Evolutionary conservation across 1,140 invertebrate genomes (phyloP), one percentile per base, ranked within the genome.

Genomic region (Harpegnathos saltator): DNA sequence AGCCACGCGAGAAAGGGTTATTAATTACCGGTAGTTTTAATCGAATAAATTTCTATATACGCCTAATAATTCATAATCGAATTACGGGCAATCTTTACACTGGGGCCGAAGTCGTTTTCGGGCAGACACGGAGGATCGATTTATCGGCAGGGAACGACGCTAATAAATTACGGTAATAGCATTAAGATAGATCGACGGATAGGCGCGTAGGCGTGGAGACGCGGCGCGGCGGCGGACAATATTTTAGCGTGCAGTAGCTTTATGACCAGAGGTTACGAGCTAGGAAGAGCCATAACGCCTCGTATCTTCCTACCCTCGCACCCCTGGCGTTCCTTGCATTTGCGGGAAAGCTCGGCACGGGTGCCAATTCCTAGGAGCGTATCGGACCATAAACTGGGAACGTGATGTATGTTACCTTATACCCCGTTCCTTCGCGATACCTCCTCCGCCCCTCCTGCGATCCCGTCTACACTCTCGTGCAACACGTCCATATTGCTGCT

Each of bases 261-360:
- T 94, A 94, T 94, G 93, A 93, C 90, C 91, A 89, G 89, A 91
- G 91, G 92, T 94, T 94, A 94, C 92, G 93, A 94, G 93, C 91
- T 91, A 94, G 93, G 91, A 94, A 93, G 91, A 94, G 89, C 93
- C 91, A 93, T 94, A 94, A 94, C 91, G 91, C 87, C 88, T 90
- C 85, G 86, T 90, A 90, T 91, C 82, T 89, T 80, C 83, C 68
- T 58, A 73, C 75, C 61, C 72, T 66, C 82, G 54, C 66, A 63
- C 62, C 59, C 58, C 56, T 24, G 14, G 77, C 83, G 80, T 85
- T 87, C 88, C 85, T 90, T 80, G 89, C 85, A 81, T 90, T 91
- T 89, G 81, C 85, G 83, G 91, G 82, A 89, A 90, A 91, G 89
- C 91, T 91, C 90, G 89, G 90, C 88, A 83, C 90, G 91, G 90